Percentiles rank a stretch among this genome's conserved stretches.
Evolutionary conservation across 2,888 invertebrate genomes (phyloP).

Genomic region (Phlogophora meticulosa): DNA sequence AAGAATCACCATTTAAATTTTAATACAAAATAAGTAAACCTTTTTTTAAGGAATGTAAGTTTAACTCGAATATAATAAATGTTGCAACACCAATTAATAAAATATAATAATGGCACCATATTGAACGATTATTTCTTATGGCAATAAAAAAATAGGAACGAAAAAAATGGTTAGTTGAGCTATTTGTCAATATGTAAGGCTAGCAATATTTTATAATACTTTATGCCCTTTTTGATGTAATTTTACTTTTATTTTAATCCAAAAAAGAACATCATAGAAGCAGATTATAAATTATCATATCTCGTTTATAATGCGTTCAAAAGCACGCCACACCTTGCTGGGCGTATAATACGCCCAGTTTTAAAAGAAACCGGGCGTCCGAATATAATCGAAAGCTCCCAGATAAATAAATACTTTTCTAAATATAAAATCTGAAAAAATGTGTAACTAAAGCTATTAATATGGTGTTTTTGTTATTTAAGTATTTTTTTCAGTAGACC

Average conservation of each 20-base stretch:
- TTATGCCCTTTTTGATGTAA: neutral
- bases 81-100: conserved; percentile 45
- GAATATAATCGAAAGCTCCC: neutral
- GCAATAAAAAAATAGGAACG: conserved; percentile 55
- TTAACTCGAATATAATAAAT: conserved; percentile 7
- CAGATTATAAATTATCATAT: no score
- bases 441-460: conserved; percentile 20
- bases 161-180: conserved; percentile 7
- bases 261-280: no score
- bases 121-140: conserved; percentile 51
- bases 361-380: no score
- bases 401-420: conserved; percentile 14
- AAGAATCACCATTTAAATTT: neutral
- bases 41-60: conserved; percentile 14
- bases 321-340: no score
- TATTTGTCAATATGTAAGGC: conserved; percentile 7
- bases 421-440: conserved; percentile 1
- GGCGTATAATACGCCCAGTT: no score
- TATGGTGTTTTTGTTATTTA: conserved; percentile 19
- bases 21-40: neutral
- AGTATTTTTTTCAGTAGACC: conserved; percentile 21
- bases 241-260: no score
- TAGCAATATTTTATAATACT: conserved; percentile 3
- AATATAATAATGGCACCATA: conserved; percentile 62
- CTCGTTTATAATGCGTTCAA: no score